Base-by-base conservation (phyloP, 2,113 vertebrate genomes). In the Paracanthobrama guichenoti region DNA sequence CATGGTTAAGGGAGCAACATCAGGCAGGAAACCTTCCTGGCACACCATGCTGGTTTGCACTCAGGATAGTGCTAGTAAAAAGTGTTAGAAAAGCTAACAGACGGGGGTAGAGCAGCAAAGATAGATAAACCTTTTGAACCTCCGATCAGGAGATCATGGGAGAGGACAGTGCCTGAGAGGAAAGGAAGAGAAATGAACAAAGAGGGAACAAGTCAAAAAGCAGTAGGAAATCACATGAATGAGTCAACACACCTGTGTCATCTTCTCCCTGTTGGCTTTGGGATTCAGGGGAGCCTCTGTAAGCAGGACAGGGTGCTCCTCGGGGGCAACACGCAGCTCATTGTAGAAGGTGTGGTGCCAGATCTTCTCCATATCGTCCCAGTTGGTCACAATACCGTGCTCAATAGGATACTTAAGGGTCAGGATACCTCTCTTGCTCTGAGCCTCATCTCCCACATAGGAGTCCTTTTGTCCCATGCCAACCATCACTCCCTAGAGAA, bases 291-390 rank as follows among this genome's bases (percentile, higher is more conserved):
- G 98, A 3, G 98, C 98, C 92, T 99, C 98, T 3, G 98, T 99
- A 90, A 99, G 97, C 90, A 99, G 89, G 87, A 97, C 97, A 7
- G 98, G 98, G 92, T 99, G 98, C 93, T 99, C 98, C 91, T 99
- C 98, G 0, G 98, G 98, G 92, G 98, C 97, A 2, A 99, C 98
- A 64, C 97, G 93, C 86, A 99, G 96, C 95, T 99, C 98, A 0
- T 99, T 99, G 96, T 99, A 99, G 95, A 99, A 99, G 89, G 97
- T 99, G 92, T 99, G 98, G 86, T 99, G 98, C 98, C 98, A 99
- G 95, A 99, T 99, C 95, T 99, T 99, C 94, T 99, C 98, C 98
- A 99, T 99, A 90, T 99, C 98, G 0, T 99, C 98, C 98, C 98
- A 99, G 96, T 99, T 99, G 86, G 87, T 99, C 91, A 99, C 97